Base-by-base conservation (phyloP, 2,888 invertebrate genomes). In the Noctua comes region DNA sequence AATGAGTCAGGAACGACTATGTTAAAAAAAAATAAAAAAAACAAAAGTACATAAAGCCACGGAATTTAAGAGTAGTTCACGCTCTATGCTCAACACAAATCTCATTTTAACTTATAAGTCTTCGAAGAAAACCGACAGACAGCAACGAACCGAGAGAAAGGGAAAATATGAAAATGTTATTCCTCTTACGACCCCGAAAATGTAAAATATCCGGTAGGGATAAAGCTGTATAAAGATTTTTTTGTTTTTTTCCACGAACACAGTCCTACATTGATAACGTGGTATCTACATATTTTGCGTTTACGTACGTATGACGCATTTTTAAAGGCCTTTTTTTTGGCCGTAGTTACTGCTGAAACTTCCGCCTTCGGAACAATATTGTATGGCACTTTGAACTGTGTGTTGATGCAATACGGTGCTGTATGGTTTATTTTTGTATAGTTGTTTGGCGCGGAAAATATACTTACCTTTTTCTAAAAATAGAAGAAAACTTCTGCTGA, bases 131-230 rank as follows among this genome's bases (percentile, higher is more conserved):
- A 73, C 76, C 68, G 65, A 77, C 73, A 77, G 73, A 76, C 69
- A 73, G 80, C 68, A 57, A 31, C 69, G 72, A 89, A 70, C 68
- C 72, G 79, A 62, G 68, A 72, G 77, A 82, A 84, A 80, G 75
- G 75, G 65, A 81, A 85, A 85, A 84, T 88, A 89, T 88, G 89
- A 89, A 89, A 89, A 88, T 89, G 66, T 84, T 89, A 88, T 89
- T 89, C 88, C 74, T 76, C 82, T 82, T 86, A 84, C 88, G 85
- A 85, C 82, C 85, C 87, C 80, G 51, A 89, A 88, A 88, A 88
- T 88, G 89, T 87, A 83, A 87, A 89, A 89, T 86, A 88, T 85
- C 86, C 83, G 77, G 81, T 71, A 77, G 68, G 87, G 83, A 88
- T 88, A 80, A 85, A 84, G 81, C 69, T 88, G 82, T 84, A 73